Conservation (phyloP, 2,888 invertebrate genomes). For the Caenorhabditis afra region DNA sequence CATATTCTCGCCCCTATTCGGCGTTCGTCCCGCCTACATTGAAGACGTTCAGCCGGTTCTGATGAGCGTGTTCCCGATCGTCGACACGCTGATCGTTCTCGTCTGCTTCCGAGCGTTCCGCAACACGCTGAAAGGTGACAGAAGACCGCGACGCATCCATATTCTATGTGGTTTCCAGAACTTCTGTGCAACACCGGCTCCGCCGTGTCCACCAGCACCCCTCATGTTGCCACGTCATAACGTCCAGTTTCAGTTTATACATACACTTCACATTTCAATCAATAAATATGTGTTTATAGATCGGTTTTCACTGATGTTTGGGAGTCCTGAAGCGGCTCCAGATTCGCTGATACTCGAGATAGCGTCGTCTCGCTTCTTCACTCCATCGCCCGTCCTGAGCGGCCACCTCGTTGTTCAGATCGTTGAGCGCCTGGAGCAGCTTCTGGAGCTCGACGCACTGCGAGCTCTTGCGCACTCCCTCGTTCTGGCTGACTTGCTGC, state of each 20-base stretch:
- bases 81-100: slow-evolving; percentile 24
- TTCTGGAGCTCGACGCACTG: slow-evolving; percentile 49
- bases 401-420: slow-evolving; percentile 55
- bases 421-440: slow-evolving; percentile 59
- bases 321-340: slow-evolving; percentile 59
- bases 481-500: slow-evolving; percentile 45
- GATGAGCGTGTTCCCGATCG: slow-evolving; percentile 27
- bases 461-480: slow-evolving; percentile 36
- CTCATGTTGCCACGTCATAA: too few relatives aligned
- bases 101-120: slow-evolving; percentile 27
- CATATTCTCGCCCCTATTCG: slow-evolving; percentile 4
- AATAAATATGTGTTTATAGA: slow-evolving; percentile 1
- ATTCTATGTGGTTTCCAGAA: slow-evolving; percentile 4
- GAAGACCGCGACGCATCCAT: background rate
- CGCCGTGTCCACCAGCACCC: slow-evolving; percentile 7
- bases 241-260: too few relatives aligned
- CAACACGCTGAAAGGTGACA: slow-evolving; percentile 5
- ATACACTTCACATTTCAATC: too few relatives aligned
- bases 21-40: background rate
- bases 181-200: background rate
- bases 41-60: slow-evolving; percentile 38
- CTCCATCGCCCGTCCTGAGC: slow-evolving; percentile 62
- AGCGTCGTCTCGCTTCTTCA: slow-evolving; percentile 64
- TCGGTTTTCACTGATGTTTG: slow-evolving; percentile 28
- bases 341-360: slow-evolving; percentile 63